Percentiles rank a stretch among this genome's conserved stretches.
These are phyloP conservation scores for Gambusia holbrooki DNA, from an alignment of 2,113 vertebrate genomes.

Conservation along the genomic window DNA sequence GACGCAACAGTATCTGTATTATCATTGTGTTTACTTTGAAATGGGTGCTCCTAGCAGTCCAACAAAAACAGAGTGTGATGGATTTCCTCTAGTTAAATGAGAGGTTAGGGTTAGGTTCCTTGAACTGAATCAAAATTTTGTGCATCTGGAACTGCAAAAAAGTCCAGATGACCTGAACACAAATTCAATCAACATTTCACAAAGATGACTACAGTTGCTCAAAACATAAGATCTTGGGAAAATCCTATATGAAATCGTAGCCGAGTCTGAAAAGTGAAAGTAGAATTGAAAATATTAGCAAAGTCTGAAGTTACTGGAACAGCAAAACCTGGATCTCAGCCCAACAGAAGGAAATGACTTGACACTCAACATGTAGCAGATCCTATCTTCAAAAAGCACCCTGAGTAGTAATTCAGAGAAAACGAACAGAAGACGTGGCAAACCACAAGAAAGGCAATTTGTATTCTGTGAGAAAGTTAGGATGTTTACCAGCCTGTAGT, in stretches of 20 bases:
- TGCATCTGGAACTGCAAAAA: not conserved
- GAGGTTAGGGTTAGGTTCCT: not conserved
- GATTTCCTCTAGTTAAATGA: not conserved
- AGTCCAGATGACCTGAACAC: not conserved
- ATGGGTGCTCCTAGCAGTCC: not conserved
- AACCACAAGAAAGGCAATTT: conserved; percentile 8
- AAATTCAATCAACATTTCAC: not conserved
- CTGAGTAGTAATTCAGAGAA: not conserved
- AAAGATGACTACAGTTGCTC: not conserved
- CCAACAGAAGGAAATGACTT: conserved; percentile 8
- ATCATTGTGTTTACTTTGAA: not conserved
- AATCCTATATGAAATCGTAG: not conserved
- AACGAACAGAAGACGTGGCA: conserved; percentile 2
- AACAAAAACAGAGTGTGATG: not conserved
- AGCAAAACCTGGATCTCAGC: conserved; percentile 5
- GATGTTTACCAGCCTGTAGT: conserved; percentile 8
- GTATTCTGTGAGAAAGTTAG: not conserved
- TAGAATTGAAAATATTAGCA: not conserved
- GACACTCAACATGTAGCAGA: conserved; percentile 13
- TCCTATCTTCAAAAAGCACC: conserved; percentile 15
- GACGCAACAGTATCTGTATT: not conserved
- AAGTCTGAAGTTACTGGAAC: not conserved
- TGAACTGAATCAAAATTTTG: not conserved
- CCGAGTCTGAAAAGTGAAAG: not conserved
- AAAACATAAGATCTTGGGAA: not conserved